Conservation (phyloP, 2,888 invertebrate species). For the Ephialtes manifestator region DNA sequence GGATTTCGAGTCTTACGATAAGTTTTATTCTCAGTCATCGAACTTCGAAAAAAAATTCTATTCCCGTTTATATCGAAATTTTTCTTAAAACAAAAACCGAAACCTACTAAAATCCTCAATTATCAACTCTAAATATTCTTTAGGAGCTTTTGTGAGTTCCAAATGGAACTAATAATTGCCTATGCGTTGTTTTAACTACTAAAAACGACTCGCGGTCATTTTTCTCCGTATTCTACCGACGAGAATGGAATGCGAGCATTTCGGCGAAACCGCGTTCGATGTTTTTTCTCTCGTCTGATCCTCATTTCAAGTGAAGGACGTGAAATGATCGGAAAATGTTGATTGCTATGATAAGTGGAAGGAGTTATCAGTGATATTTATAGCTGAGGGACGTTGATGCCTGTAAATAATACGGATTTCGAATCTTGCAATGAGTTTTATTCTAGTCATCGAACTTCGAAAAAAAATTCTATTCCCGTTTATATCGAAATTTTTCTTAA, state of each 20-base stretch:
- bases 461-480: too few relatives aligned
- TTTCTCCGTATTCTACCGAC: neutral
- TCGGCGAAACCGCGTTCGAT: slow-evolving; percentile 8
- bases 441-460: too few relatives aligned
- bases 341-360: slow-evolving; percentile 3
- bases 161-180: neutral
- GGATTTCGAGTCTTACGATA: too few relatives aligned
- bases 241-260: slow-evolving; percentile 17
- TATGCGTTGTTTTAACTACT: neutral
- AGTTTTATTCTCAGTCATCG: too few relatives aligned
- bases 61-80: too few relatives aligned
- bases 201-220: neutral
- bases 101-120: neutral
- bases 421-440: neutral
- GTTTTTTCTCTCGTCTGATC: slow-evolving; percentile 1
- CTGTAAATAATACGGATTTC: slow-evolving; percentile 38
- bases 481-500: slow-evolving; percentile 19
- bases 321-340: slow-evolving; percentile 8
- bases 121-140: neutral
- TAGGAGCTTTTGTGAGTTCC: neutral
- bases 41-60: too few relatives aligned
- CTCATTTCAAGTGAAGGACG: neutral
- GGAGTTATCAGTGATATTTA: slow-evolving; percentile 28
- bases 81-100: too few relatives aligned
- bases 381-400: slow-evolving; percentile 11